phyloP scores from a whole-genome alignment of 2,888 invertebrate genomes.

The Maniola hyperantus region DNA sequence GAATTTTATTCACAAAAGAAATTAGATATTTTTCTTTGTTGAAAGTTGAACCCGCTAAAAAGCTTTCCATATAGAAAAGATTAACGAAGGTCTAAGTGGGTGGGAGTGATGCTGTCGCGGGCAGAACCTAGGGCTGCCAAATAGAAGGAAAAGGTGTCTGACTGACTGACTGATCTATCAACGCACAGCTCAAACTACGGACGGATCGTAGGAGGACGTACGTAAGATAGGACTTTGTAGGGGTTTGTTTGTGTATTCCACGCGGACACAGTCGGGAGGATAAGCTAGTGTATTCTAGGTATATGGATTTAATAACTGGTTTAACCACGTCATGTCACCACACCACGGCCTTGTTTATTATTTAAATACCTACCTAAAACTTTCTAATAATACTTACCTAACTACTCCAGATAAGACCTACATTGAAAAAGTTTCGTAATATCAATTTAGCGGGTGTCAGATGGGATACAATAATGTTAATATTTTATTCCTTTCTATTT shows the following conservation, averaged over 20 bases:
- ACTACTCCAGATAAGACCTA: neutral
- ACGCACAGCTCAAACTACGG: no score
- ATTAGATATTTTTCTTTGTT: no score
- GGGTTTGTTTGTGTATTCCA: no score
- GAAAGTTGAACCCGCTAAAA: neutral
- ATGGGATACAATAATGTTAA: neutral
- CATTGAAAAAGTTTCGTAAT: slow-evolving; percentile 1
- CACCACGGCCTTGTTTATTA: no score
- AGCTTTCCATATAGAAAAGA: neutral
- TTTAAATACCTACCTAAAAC: no score
- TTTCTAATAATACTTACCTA: neutral
- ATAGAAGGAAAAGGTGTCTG: neutral
- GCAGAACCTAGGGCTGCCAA: slow-evolving; percentile 4
- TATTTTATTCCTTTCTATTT: neutral
- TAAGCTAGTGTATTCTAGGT: no score
- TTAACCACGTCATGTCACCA: neutral
- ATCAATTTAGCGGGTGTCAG: neutral
- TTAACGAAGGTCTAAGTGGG: slow-evolving; percentile 12
- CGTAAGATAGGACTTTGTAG: no score
- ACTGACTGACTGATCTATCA: no score
- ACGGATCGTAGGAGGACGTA: no score
- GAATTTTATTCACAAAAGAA: no score
- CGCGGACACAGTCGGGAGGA: no score
- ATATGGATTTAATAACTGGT: neutral
- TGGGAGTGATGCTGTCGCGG: neutral